These are phyloP conservation scores for Catonia carolina DNA, from an alignment of 2,888 invertebrate genomes.

Conservation along the genomic window DNA sequence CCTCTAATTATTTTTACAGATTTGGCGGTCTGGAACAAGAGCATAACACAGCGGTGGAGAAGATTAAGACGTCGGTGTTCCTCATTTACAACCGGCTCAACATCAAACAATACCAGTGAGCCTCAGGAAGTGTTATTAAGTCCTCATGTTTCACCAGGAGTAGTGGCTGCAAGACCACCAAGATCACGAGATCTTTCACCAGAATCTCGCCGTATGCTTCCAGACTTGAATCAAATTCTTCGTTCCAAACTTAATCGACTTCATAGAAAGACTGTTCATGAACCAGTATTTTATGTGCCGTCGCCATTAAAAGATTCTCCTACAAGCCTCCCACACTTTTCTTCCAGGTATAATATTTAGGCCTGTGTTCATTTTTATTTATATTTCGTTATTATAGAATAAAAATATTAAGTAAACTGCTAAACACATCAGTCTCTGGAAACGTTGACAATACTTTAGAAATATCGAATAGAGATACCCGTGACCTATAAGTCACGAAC, in stretches of 20 bases:
- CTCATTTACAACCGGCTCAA: conserved; percentile 40
- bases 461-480: too few species aligned
- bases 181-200: conserved; percentile 15
- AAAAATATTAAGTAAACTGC: too few species aligned
- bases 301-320: conserved; percentile 43
- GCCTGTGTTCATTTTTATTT: too few species aligned
- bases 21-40: conserved; percentile 62
- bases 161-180: conserved; percentile 16
- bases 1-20: conserved; percentile 47
- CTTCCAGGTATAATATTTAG: conserved; percentile 12
- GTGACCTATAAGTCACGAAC: too few species aligned
- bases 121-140: conserved; percentile 44
- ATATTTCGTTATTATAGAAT: too few species aligned
- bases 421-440: too few species aligned
- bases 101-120: conserved; percentile 1
- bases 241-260: conserved; percentile 59
- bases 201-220: conserved; percentile 20
- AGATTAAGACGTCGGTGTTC: conserved; percentile 63
- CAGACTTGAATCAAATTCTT: conserved; percentile 41
- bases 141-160: conserved; percentile 14
- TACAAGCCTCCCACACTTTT: conserved; percentile 21
- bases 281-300: conserved; percentile 61
- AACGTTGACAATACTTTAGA: too few species aligned
- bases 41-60: conserved; percentile 67
- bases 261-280: conserved; percentile 33